Evolutionary conservation across 2,113 vertebrate species (phyloP).

Genomic region (Cariama cristata): DNA sequence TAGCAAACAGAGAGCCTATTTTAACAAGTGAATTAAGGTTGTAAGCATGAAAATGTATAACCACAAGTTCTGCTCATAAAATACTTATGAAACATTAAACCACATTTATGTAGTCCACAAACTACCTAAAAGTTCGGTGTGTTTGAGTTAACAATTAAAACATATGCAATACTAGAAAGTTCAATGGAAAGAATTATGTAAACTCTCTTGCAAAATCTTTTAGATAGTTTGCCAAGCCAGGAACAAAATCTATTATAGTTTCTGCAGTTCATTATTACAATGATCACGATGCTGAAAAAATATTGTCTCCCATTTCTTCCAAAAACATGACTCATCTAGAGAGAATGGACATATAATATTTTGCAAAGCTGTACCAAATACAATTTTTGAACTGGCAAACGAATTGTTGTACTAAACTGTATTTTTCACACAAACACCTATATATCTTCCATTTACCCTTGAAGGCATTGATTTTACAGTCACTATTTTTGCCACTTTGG

Average conservation of each 20-base stretch:
- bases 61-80: constrained; percentile 47
- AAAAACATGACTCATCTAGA: constrained; percentile 55
- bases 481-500: not conserved
- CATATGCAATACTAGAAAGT: constrained; percentile 46
- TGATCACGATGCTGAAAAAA: constrained; percentile 55
- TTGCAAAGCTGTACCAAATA: constrained; percentile 14
- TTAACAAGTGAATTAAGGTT: constrained; percentile 72
- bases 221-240: constrained; percentile 52
- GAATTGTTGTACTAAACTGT: not conserved
- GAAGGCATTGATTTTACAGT: not conserved
- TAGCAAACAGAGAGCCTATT: constrained; percentile 63
- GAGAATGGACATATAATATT: constrained; percentile 31
- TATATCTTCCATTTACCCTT: not conserved
- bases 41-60: constrained; percentile 48
- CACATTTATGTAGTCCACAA: not conserved
- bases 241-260: constrained; percentile 55
- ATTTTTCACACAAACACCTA: not conserved
- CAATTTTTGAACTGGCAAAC: not conserved
- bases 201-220: constrained; percentile 60
- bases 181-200: constrained; percentile 62
- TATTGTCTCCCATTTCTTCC: constrained; percentile 35
- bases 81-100: constrained; percentile 34
- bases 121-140: constrained; percentile 5
- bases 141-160: constrained; percentile 36
- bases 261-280: constrained; percentile 58